A percentile compares a stretch with the other conserved stretches of the same genome.
Evolutionary conservation across 2,113 vertebrate genomes (phyloP).

Genomic region (Notechis scutatus): DNA sequence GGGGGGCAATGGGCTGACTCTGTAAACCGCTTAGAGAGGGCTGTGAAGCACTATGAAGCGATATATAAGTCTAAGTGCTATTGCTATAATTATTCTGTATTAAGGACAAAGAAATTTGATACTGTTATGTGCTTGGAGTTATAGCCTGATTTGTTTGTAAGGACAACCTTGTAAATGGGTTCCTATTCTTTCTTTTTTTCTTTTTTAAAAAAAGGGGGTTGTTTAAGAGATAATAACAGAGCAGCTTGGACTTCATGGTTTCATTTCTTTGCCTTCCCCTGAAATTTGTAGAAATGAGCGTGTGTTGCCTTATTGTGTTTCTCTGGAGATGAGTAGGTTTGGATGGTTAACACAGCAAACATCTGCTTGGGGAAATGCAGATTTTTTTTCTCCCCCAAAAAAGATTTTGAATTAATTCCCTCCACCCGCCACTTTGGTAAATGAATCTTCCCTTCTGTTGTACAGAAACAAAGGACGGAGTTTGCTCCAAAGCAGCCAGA

Average conservation of each 20-base stretch:
- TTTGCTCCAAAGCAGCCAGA: slow-evolving; percentile 58
- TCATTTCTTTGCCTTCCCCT: neutral
- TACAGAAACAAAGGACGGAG: slow-evolving; percentile 86
- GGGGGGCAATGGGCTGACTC: too few species aligned
- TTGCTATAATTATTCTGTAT: neutral
- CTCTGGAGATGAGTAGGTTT: neutral
- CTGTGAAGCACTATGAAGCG: too few species aligned
- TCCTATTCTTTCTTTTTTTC: neutral
- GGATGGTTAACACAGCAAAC: neutral
- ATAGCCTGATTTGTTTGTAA: neutral
- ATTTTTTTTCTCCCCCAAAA: neutral
- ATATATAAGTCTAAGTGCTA: too few species aligned
- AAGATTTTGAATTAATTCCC: accelerated
- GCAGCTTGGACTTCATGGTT: neutral
- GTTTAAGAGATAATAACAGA: neutral
- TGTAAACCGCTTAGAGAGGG: too few species aligned
- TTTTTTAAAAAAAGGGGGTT: neutral
- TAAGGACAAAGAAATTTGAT: neutral
- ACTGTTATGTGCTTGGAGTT: neutral
- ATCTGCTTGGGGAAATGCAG: neutral
- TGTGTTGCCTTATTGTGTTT: neutral
- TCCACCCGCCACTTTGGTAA: accelerated
- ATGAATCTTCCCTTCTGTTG: neutral
- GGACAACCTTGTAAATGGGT: neutral
- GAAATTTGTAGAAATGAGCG: accelerated